Conservation (phyloP, 1,140 invertebrate genomes). For the Pogonus chalceus region DNA sequence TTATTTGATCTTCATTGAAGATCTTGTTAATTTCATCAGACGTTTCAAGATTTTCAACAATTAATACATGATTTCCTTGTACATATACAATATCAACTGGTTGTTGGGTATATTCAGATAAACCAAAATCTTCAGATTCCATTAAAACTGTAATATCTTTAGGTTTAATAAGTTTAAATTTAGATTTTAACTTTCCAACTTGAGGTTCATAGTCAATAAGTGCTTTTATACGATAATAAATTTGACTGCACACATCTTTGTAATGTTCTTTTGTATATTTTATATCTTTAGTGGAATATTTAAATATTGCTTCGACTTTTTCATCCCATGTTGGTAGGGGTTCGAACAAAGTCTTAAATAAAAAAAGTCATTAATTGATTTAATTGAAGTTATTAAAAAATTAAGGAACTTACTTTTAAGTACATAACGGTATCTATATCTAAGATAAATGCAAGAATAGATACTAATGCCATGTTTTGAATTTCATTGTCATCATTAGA, state of each 20-base stretch:
- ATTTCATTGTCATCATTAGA: not conserved
- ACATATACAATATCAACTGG: conserved; percentile 43
- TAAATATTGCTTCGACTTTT: not conserved
- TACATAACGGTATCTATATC: conserved; percentile 12
- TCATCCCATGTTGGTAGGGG: not conserved
- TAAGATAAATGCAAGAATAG: not conserved
- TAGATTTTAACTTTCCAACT: conserved; percentile 41
- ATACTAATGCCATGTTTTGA: not conserved
- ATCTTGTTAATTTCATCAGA: conserved; percentile 47
- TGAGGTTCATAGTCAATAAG: conserved; percentile 40
- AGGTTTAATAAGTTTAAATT: conserved; percentile 53
- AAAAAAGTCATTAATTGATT: too few relatives aligned
- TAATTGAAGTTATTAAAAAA: too few relatives aligned
- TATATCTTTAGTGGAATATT: not conserved
- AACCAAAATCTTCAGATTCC: conserved; percentile 51
- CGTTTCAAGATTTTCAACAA: conserved; percentile 53
- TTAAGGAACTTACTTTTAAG: conserved; percentile 3
- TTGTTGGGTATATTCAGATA: conserved; percentile 42
- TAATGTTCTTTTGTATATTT: not conserved
- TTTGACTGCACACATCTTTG: not conserved
- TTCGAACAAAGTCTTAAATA: not conserved
- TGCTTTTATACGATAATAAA: conserved; percentile 46
- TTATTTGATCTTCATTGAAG: not conserved
- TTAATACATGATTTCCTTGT: conserved; percentile 60
- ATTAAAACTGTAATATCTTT: conserved; percentile 38